These are phyloP conservation scores for Marisa cornuarietis DNA, from an alignment of 1,140 invertebrate genomes.

Conservation along the genomic window DNA sequence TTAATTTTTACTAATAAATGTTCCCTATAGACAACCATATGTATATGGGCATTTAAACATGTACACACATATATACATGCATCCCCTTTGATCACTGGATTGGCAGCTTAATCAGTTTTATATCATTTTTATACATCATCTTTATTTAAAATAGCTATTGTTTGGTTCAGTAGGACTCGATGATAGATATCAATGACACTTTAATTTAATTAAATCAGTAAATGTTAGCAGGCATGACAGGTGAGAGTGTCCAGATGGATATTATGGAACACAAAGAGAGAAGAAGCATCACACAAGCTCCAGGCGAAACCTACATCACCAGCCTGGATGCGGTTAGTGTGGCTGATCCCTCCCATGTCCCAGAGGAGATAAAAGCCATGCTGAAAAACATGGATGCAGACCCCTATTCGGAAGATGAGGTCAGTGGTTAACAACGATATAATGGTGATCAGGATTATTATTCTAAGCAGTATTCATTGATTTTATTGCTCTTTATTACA, in stretches of 20 bases:
- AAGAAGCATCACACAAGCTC: background rate
- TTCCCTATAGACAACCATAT: too few species aligned
- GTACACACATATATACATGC: too few species aligned
- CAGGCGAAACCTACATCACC: conserved; percentile 4
- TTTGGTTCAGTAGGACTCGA: too few species aligned
- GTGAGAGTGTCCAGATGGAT: conserved; percentile 1
- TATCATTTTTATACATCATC: background rate
- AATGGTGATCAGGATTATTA: too few species aligned
- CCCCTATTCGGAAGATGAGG: conserved; percentile 62
- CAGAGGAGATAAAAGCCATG: conserved; percentile 39
- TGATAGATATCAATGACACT: background rate
- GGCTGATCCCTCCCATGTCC: conserved; percentile 30
- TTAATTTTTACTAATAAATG: too few species aligned
- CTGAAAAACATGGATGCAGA: conserved; percentile 52
- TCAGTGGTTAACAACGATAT: conserved; percentile 16
- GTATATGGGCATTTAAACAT: too few species aligned
- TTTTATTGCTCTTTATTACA: too few species aligned
- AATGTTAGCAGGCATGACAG: background rate
- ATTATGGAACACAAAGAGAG: background rate
- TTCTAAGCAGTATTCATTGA: too few species aligned
- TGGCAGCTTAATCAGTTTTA: too few species aligned
- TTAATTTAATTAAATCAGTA: background rate
- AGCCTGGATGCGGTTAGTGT: conserved; percentile 46
- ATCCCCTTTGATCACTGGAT: too few species aligned
- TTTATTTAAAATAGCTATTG: background rate